Conservation (phyloP, 2,113 vertebrate species). For the Antechinus stuartii region DNA sequence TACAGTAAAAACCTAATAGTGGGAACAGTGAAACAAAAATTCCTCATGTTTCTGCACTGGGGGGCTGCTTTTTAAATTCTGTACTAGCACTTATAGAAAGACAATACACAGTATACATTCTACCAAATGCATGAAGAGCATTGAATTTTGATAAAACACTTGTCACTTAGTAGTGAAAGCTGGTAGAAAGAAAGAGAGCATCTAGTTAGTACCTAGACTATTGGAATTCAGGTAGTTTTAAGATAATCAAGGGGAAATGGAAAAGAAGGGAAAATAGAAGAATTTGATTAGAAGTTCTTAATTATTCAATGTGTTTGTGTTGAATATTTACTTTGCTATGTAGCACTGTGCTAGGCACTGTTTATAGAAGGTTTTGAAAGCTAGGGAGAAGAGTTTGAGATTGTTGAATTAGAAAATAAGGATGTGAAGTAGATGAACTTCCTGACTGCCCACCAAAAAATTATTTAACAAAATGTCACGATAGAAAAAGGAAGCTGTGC, state of each 20-base stretch:
- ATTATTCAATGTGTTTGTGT: neutral
- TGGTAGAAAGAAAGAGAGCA: neutral
- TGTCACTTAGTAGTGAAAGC: slow-evolving; percentile 7
- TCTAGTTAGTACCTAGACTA: neutral
- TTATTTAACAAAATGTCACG: neutral
- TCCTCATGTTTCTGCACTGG: neutral
- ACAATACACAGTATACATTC: neutral
- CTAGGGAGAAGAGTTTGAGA: neutral
- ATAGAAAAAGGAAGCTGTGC: slow-evolving; percentile 22
- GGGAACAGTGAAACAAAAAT: neutral
- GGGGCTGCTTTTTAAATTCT: neutral
- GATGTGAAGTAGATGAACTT: neutral
- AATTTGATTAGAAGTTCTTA: neutral
- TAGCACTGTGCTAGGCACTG: neutral
- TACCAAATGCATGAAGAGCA: slow-evolving; percentile 4
- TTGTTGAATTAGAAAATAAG: neutral
- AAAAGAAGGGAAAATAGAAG: neutral
- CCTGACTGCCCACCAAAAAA: neutral
- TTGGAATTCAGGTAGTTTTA: neutral
- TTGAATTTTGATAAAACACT: slow-evolving; percentile 5
- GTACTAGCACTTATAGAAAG: neutral
- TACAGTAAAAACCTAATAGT: neutral
- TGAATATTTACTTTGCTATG: slow-evolving; percentile 26
- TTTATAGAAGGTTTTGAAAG: neutral
- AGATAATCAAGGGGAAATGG: neutral